Base-by-base conservation (phyloP, 2,888 invertebrate species). In the Slavum lentiscoides region DNA sequence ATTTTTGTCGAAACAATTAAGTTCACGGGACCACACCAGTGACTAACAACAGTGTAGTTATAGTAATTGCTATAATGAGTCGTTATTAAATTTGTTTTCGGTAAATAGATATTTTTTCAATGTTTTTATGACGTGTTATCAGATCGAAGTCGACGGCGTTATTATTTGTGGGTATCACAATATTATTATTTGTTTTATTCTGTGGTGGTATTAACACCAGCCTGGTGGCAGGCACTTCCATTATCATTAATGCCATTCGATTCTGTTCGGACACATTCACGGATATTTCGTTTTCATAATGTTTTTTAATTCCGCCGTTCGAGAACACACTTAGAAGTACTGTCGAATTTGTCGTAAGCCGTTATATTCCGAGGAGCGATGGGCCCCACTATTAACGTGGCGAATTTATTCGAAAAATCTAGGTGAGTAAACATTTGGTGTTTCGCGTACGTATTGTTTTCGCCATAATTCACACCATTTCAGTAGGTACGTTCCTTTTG, bases 371-470 rank as follows among this genome's bases (percentile, higher is more conserved):
- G 58, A 19, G 8, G 30, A 80, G 64, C 62, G 62, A 80, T 80
- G 80, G 55, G n/a, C 5, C 58, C 80, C 58, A 43, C 64, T 30
- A 72, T 80, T 0, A 66, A 23, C 23, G 23, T 80, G 19, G 72
- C 64, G 39, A 66, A 72, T 43, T 66, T 80, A n/a, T 55, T 80
- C 17, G 80, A 72, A 58, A 80, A 80, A 72, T 80, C 80, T 0
- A 80, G 80, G 80, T 72, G 19, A 72, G 64, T 58, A 19, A 70
- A 37, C 58, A 9, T 43, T 9, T 30, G 6, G 7, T 37, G 9
- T 43, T 2, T 43, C 43, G 1, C 30, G 11, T 43, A 43, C 23
- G 1, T 30, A 30, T 30, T 30, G 4, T 30, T 43, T 21, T 43
- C 5, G 23, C 5, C 7, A 23, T 11, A 43, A 49, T 72, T 13